Evolutionary conservation across 1,140 invertebrate species (phyloP).

Genomic region (Zaprionus gabonicus): DNA sequence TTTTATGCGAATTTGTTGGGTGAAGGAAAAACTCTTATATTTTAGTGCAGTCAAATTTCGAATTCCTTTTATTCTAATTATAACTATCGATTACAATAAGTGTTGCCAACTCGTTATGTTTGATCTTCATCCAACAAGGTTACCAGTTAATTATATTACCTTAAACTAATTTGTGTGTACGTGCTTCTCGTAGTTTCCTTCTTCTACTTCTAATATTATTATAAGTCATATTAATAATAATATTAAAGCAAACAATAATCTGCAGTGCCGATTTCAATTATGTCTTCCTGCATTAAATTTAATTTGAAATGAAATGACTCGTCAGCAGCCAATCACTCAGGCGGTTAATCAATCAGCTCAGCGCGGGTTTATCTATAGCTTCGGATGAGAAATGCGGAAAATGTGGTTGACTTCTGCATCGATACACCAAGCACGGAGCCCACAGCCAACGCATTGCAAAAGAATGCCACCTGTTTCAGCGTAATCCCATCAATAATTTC

Average conservation of each 20-base stretch:
- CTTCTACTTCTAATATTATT: too few relatives aligned
- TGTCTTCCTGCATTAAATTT: neutral
- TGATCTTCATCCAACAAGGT: too few relatives aligned
- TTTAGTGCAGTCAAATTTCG: too few relatives aligned
- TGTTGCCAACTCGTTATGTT: too few relatives aligned
- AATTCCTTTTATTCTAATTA: too few relatives aligned
- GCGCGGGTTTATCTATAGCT: neutral
- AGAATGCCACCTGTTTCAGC: conserved; percentile 17
- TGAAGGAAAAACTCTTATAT: too few relatives aligned
- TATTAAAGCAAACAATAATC: neutral
- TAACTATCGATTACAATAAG: too few relatives aligned
- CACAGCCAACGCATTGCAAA: neutral
- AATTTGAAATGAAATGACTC: neutral
- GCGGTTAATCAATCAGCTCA: neutral
- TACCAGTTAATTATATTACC: too few relatives aligned
- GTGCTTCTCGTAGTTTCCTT: too few relatives aligned
- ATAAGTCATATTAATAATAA: too few relatives aligned
- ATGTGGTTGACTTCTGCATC: neutral
- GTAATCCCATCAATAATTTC: conserved; percentile 47
- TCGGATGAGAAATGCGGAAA: neutral
- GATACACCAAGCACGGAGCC: neutral
- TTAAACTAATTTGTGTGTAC: too few relatives aligned
- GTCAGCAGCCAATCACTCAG: neutral
- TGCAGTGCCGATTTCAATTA: neutral
- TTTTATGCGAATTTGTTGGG: too few relatives aligned